Percentiles rank a stretch among this genome's conserved stretches.
These are phyloP conservation scores for Alexandromys oeconomus DNA, from an alignment of 2,797 vertebrate species.

Conservation along the genomic window DNA sequence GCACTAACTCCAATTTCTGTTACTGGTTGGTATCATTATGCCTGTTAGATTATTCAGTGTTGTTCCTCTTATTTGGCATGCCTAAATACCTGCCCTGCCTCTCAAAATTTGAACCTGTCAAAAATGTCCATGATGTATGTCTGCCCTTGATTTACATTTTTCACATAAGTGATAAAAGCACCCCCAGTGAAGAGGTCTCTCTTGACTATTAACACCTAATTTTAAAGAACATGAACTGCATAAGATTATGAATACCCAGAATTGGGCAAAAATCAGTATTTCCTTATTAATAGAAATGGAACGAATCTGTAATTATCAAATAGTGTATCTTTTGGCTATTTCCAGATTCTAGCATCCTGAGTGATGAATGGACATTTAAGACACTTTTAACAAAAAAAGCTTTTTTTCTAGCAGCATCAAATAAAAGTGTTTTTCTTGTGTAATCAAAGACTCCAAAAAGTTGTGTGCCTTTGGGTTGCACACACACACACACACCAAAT, in stretches of 20 bases:
- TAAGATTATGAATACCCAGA: background rate
- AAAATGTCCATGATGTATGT: background rate
- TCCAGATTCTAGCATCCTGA: background rate
- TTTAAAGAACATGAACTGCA: background rate
- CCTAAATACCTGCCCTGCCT: background rate
- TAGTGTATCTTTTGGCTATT: slow-evolving; percentile 11
- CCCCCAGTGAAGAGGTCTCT: background rate
- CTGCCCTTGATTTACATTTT: background rate
- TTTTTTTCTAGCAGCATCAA: background rate
- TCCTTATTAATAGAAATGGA: background rate
- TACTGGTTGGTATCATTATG: background rate
- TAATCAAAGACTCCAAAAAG: background rate
- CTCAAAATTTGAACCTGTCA: background rate
- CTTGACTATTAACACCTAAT: background rate
- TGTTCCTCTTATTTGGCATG: slow-evolving; percentile 5
- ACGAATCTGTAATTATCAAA: background rate
- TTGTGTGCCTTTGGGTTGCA: background rate
- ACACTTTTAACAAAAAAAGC: background rate
- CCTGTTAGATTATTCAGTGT: background rate
- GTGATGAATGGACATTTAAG: background rate
- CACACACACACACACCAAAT: background rate
- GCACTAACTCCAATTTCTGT: background rate
- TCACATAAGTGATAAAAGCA: background rate
- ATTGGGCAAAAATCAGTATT: background rate
- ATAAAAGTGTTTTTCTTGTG: background rate